Evolutionary conservation across 2,888 invertebrate species (phyloP), one percentile per base, ranked within the genome.

Genomic region (Macaria notata): DNA sequence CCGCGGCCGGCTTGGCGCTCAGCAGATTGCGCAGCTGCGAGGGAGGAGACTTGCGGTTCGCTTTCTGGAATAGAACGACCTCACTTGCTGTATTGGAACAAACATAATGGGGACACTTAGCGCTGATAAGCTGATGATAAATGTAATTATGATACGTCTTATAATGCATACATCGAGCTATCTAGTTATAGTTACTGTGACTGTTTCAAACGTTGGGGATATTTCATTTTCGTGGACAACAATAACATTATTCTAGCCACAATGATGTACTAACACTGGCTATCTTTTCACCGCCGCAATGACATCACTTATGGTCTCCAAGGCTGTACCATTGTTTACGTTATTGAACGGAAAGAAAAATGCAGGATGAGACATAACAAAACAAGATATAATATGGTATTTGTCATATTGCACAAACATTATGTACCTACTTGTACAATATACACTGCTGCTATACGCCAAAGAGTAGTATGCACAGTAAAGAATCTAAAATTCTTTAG

Each of bases 1-100:
- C 33, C n/a, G n/a, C 19, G 79, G 91, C 85, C 79, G 88, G 85
- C 84, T 92, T 92, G 66, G 92, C 92, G 84, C 92, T 92, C 83
- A 92, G 90, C 86, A 92, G 86, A 85, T 92, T 92, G 79, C 92
- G 91, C 77, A 92, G 79, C 81, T 92, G 92, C 70, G 92, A 92
- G 78, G 92, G 92, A 73, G 92, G 92, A 66, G 91, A 90, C 78
- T 92, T 92, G 76, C 88, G 83, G 76, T 86, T 90, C 70, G 84
- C 83, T 86, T 91, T 92, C 92, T 92, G 88, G 55, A 88, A 89
- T 38, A 29, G 49, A 52, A 58, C 3, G 7, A 9, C 3, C 39
- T 39, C 39, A 8, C 39, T 7, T 6, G 7, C 9, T 8, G n/a
- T n/a, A n/a, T n/a, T n/a, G n/a, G 39, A 8, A 39, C 39, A 39